phyloP scores from a whole-genome alignment of 2,113 vertebrate genomes.

The Nibea albiflora region DNA sequence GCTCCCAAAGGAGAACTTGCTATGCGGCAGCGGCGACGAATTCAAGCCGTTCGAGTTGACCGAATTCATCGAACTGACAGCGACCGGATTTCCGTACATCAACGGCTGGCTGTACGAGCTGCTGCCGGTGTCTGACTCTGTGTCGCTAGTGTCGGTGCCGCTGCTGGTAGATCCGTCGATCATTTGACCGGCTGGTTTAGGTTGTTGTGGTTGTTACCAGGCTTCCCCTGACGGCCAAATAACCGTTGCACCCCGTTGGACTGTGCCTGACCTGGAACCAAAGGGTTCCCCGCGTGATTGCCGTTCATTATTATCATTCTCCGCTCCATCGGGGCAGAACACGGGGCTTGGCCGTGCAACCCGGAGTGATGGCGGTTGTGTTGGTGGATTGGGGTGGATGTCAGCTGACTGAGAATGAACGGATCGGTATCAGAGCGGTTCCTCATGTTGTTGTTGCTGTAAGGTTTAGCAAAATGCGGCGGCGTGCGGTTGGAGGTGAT shows the following conservation, averaged over 20 bases:
- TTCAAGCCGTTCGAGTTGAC: constrained; percentile 54
- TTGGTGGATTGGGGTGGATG: constrained; percentile 78
- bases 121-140: constrained; percentile 87
- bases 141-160: constrained; percentile 91
- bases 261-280: constrained; percentile 71
- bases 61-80: constrained; percentile 80
- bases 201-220: constrained; percentile 59
- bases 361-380: constrained; percentile 50
- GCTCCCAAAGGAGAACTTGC: constrained; percentile 82
- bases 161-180: constrained; percentile 92
- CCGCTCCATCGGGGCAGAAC: constrained; percentile 79
- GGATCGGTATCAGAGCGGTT: constrained; percentile 93
- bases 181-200: constrained; percentile 85
- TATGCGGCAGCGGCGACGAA: constrained; percentile 69
- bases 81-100: constrained; percentile 85
- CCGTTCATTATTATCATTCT: constrained; percentile 83
- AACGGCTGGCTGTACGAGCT: constrained; percentile 82
- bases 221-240: constrained; percentile 72
- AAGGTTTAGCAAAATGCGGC: constrained; percentile 73
- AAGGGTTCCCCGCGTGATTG: constrained; percentile 58
- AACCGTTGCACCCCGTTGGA: constrained; percentile 74
- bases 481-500: constrained; percentile 66
- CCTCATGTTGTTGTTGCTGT: constrained; percentile 75
- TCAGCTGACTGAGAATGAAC: constrained; percentile 89
- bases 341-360: constrained; percentile 45